phyloP scores from a whole-genome alignment of 2,888 invertebrate species.

The Drosophila pseudotalamancana region DNA sequence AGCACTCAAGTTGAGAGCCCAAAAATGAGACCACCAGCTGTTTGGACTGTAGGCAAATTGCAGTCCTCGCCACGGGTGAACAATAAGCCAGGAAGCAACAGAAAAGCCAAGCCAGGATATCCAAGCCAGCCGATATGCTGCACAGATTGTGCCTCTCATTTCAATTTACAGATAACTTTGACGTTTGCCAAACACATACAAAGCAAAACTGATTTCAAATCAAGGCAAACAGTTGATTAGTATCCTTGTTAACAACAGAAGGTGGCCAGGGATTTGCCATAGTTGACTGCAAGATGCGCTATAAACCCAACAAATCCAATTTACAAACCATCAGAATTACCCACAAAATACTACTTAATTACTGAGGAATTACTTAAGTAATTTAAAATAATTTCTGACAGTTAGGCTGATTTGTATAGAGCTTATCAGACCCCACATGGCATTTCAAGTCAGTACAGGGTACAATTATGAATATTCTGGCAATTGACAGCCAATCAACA shows the following conservation, averaged over 20 bases:
- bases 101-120: conserved; percentile 34
- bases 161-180: conserved; percentile 41
- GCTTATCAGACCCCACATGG: neutral
- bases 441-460: neutral
- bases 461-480: conserved; percentile 7
- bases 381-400: neutral
- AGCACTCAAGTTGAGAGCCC: conserved; percentile 35
- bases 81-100: conserved; percentile 44
- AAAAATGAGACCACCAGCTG: conserved; percentile 68
- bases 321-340: too few relatives aligned
- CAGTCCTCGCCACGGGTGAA: conserved; percentile 61
- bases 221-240: conserved; percentile 7
- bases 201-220: conserved; percentile 3
- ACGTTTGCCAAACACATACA: conserved; percentile 36
- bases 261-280: neutral
- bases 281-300: conserved; percentile 3
- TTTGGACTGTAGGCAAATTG: conserved; percentile 66
- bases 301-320: neutral
- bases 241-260: conserved; percentile 31
- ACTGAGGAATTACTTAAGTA: neutral
- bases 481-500: conserved; percentile 46
- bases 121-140: conserved; percentile 29
- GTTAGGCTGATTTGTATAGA: neutral
- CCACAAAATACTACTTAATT: neutral
- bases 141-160: conserved; percentile 57